Evolutionary conservation across 2,888 invertebrate species (phyloP).

Genomic region (Macropis europaea): DNA sequence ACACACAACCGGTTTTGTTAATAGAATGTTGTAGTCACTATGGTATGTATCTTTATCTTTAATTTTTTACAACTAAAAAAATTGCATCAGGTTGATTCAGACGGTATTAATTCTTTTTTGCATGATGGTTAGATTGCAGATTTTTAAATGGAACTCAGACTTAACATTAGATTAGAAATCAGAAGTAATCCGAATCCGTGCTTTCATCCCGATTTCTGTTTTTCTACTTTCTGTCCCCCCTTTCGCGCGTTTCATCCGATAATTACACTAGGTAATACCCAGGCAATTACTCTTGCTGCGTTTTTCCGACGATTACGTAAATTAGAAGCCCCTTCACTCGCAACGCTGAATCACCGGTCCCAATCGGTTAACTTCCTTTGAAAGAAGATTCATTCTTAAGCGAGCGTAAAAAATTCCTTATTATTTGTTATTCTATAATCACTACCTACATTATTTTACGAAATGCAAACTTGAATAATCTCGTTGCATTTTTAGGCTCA

Average conservation of each 20-base stretch:
- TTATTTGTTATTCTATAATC: too few relatives aligned
- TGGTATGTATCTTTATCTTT: too few relatives aligned
- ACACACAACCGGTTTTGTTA: too few relatives aligned
- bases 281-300: slow-evolving; percentile 2
- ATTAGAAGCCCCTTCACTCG: not conserved
- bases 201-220: not conserved
- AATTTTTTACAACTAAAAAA: too few relatives aligned
- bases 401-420: not conserved
- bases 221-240: not conserved
- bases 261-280: not conserved
- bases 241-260: not conserved
- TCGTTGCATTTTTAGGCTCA: too few relatives aligned
- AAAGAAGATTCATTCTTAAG: not conserved
- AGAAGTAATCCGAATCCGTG: not conserved
- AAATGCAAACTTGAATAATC: too few relatives aligned
- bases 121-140: too few relatives aligned
- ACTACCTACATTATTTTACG: too few relatives aligned
- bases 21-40: too few relatives aligned
- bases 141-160: too few relatives aligned
- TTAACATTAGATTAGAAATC: not conserved
- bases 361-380: not conserved
- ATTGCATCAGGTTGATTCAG: too few relatives aligned
- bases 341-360: slow-evolving; percentile 3
- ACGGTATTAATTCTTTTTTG: too few relatives aligned
- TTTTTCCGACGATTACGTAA: slow-evolving; percentile 9